Evolutionary conservation across 2,888 invertebrate species (phyloP), one percentile per base, ranked within the genome.

Genomic region (Perizoma affinitatum): DNA sequence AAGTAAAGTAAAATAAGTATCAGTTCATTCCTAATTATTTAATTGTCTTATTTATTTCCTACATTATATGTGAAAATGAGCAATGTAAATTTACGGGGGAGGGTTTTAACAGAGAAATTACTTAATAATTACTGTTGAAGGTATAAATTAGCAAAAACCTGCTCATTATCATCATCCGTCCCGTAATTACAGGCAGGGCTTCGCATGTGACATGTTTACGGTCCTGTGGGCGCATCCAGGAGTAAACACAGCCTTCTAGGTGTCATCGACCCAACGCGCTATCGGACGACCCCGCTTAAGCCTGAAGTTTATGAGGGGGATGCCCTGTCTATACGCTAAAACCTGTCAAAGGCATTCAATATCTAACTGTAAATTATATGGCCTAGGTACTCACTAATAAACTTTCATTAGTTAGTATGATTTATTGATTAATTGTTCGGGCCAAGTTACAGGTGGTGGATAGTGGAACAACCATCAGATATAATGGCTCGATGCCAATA

Each of bases 191-290:
- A 4, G 35, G 44, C 44, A 45, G 49, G 54, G 42, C 50, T 51
- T 54, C 44, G 55, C 40, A 60, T 55, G 55, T 60, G 53, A 41
- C 48, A 61, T 57, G 22, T 61, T 57, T 53, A 57, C 49, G 56
- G 53, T 56, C 22, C 48, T 57, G 53, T 61, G 57, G 44, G 5
- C 43, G 43, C 49, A 49, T 48, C 48, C 52, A 58, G 53, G 62
- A 58, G 46, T 44, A 45, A 53, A 54, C 34, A 47, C 46, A 45
- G 48, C 58, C 62, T 55, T 55, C 43, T 10, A 11, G 8, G 45
- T 49, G 63, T 49, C 55, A 38, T 38, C 49, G 52, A 63, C 55
- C 49, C 55, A 11, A 22, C 22, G 49, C 43, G 22, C 47, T 47
- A 52, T 56, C 52, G 36, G 46, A 61, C 45, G 53, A 57, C 49